Evolutionary conservation across 2,113 vertebrate genomes (phyloP).

Genomic region (Zingel zingel): DNA sequence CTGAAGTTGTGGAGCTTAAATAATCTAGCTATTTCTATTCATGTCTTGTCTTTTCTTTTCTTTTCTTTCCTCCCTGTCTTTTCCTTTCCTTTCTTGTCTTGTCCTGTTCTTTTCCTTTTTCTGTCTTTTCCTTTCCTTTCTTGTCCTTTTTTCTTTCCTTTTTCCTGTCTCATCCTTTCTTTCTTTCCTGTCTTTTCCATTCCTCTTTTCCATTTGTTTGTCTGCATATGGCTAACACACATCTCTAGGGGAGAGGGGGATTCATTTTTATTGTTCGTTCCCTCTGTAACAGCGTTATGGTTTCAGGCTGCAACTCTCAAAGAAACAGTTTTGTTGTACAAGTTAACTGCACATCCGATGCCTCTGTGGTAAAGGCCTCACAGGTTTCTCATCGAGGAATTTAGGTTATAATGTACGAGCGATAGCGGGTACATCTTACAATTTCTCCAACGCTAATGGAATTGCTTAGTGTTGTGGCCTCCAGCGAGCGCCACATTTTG

Average conservation of each 20-base stretch:
- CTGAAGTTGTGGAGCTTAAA: neutral
- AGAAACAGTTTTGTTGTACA: conserved; percentile 41
- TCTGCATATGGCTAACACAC: conserved; percentile 50
- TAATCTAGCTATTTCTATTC: neutral
- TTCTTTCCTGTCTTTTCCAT: neutral
- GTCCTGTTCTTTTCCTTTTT: neutral
- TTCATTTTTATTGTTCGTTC: conserved; percentile 52
- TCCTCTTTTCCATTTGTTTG: neutral
- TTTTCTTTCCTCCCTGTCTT: neutral
- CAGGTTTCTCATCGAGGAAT: neutral
- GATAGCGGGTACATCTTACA: neutral
- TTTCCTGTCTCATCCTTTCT: neutral
- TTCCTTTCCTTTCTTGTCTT: neutral
- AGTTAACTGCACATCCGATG: conserved; percentile 9
- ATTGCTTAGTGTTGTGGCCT: neutral
- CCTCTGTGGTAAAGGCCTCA: neutral
- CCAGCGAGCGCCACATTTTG: neutral
- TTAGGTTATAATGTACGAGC: neutral
- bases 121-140: neutral
- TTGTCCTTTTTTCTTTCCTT: neutral
- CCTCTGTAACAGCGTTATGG: conserved; percentile 10
- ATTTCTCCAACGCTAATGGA: neutral
- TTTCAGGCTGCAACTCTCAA: conserved; percentile 30
- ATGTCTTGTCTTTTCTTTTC: rapidly evolving
- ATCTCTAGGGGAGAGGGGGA: conserved; percentile 24